Percentiles rank a stretch among this genome's conserved stretches.
Evolutionary conservation across 2,797 vertebrate species (phyloP).

Genomic region (Sphaeramia orbicularis): DNA sequence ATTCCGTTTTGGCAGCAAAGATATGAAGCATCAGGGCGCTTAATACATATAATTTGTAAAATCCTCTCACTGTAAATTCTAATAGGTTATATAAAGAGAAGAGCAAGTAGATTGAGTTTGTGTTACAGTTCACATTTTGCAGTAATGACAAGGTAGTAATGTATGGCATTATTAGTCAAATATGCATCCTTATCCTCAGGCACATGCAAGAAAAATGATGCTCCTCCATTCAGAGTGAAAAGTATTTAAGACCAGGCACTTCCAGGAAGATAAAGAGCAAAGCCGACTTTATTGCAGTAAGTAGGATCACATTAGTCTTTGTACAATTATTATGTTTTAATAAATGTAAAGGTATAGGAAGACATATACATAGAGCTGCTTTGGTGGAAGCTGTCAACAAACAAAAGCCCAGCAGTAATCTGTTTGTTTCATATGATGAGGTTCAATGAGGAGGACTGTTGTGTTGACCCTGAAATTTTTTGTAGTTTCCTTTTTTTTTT

Average conservation of each 20-base stretch:
- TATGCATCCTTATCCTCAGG: slow-evolving; percentile 48
- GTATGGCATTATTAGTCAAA: slow-evolving; percentile 52
- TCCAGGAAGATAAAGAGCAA: slow-evolving; percentile 4
- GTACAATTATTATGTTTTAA: slow-evolving; percentile 3
- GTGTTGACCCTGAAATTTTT: slow-evolving; percentile 53
- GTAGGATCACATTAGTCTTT: not conserved
- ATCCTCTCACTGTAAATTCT: slow-evolving; percentile 43
- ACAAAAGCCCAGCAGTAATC: not conserved
- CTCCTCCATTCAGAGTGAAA: slow-evolving; percentile 21
- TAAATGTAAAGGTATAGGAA: not conserved
- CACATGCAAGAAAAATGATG: slow-evolving; percentile 25
- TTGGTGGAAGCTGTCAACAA: not conserved
- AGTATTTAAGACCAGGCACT: slow-evolving; percentile 28
- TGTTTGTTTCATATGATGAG: slow-evolving; percentile 12
- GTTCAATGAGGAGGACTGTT: no score
- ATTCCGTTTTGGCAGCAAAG: slow-evolving; percentile 60
- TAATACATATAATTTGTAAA: slow-evolving; percentile 61
- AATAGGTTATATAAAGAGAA: slow-evolving; percentile 34
- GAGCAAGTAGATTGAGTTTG: slow-evolving; percentile 30
- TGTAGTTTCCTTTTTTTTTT: slow-evolving; percentile 21
- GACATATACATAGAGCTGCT: not conserved
- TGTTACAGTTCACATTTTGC: slow-evolving; percentile 43
- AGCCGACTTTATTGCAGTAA: not conserved
- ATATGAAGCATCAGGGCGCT: slow-evolving; percentile 56
- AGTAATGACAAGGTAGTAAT: slow-evolving; percentile 44